phyloP scores from a whole-genome alignment of 1,140 invertebrate species.

The Drosophila bifasciata region DNA sequence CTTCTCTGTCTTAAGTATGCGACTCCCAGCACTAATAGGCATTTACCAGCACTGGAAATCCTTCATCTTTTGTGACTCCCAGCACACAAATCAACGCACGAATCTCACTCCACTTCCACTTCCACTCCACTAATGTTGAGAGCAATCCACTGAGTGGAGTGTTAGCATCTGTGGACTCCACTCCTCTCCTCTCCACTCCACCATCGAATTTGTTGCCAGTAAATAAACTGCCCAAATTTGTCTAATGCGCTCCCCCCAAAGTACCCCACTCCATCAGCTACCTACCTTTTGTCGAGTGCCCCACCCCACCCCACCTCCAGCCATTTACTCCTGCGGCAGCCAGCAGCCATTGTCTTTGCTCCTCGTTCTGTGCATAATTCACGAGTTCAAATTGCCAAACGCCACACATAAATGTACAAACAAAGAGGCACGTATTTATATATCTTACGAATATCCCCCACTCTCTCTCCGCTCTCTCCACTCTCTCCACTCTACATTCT shows the following conservation, averaged over 20 bases:
- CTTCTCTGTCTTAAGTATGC: too few relatives aligned
- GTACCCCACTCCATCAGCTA: neutral
- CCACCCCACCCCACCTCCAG: too few relatives aligned
- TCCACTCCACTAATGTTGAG: neutral
- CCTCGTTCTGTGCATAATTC: conserved; percentile 59
- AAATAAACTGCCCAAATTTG: conserved; percentile 60
- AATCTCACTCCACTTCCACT: neutral
- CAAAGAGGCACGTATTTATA: conserved; percentile 67
- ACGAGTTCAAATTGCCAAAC: conserved; percentile 64
- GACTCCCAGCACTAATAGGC: too few relatives aligned
- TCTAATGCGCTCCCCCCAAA: conserved; percentile 26
- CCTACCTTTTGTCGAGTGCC: conserved; percentile 4
- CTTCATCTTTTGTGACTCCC: neutral
- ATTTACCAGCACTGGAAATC: too few relatives aligned
- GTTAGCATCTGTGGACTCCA: conserved; percentile 42
- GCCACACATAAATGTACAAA: conserved; percentile 61
- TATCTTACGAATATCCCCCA: conserved; percentile 20
- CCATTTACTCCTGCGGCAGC: conserved; percentile 11
- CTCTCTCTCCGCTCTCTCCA: neutral
- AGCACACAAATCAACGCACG: conserved; percentile 20
- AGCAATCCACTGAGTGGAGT: conserved; percentile 29
- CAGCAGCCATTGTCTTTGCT: conserved; percentile 43
- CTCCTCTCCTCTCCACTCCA: neutral
- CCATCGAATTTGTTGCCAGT: conserved; percentile 37
- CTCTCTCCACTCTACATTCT: too few relatives aligned